Evolutionary conservation across 2,888 invertebrate species (phyloP).

Genomic region (Drosophila infuscata): DNA sequence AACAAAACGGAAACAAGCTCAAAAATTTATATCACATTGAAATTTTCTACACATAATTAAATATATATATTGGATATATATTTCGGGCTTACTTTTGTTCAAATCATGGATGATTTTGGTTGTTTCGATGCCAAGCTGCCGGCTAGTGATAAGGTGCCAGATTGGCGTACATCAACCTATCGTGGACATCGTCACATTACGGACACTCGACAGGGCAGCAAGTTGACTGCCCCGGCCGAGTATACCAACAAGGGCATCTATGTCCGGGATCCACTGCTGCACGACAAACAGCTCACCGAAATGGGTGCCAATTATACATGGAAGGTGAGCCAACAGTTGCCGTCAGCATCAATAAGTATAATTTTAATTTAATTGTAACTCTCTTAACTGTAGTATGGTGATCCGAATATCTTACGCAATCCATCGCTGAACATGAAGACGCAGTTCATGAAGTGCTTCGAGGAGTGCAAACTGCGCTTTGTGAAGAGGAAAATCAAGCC

Average conservation of each 20-base stretch:
- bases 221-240: constrained; percentile 54
- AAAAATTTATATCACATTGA: constrained; percentile 30
- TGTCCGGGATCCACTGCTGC: constrained; percentile 66
- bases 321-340: constrained; percentile 64
- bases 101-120: constrained; percentile 74
- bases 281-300: constrained; percentile 62
- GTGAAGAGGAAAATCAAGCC: constrained; percentile 73
- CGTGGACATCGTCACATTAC: constrained; percentile 74
- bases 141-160: constrained; percentile 58
- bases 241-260: constrained; percentile 60
- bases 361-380: not conserved
- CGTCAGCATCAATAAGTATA: not conserved
- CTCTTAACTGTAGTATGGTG: constrained; percentile 54
- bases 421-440: constrained; percentile 70
- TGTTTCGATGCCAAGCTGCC: constrained; percentile 80
- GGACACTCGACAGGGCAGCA: constrained; percentile 67
- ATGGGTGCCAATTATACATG: constrained; percentile 66
- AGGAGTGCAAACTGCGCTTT: constrained; percentile 71
- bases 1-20: constrained; percentile 14
- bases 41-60: constrained; percentile 21
- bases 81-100: constrained; percentile 12
- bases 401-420: constrained; percentile 73
- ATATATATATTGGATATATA: constrained; percentile 1
- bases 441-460: constrained; percentile 76
- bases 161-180: constrained; percentile 82